Conservation (phyloP, 2,113 vertebrate genomes). For the Prietella phreatophila region DNA sequence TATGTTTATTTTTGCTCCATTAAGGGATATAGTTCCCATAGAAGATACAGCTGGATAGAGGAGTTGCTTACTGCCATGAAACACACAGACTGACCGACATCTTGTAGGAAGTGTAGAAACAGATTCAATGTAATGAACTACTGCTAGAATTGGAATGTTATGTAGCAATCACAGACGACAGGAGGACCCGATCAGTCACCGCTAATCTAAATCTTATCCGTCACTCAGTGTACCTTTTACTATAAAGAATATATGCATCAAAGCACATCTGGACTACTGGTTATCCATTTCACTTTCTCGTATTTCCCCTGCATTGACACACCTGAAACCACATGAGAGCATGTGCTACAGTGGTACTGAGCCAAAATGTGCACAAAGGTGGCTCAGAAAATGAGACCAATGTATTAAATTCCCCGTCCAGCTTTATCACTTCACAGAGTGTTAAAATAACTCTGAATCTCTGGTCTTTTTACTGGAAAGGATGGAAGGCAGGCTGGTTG, state of each 20-base stretch:
- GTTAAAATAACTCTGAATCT: slow-evolving; percentile 22
- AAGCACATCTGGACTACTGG: not conserved
- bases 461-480: not conserved
- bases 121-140: not conserved
- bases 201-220: not conserved
- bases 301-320: not conserved
- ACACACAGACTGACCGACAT: not conserved
- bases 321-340: not conserved
- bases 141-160: not conserved
- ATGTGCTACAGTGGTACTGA: not conserved
- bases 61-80: not conserved
- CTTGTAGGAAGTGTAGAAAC: not conserved
- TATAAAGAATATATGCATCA: not conserved
- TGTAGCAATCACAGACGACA: not conserved
- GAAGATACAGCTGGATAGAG: not conserved
- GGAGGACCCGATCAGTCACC: no score
- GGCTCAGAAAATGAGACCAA: not conserved
- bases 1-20: not conserved
- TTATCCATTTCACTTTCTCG: not conserved
- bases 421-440: not conserved
- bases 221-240: not conserved
- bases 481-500: slow-evolving; percentile 7
- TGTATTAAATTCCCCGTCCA: not conserved
- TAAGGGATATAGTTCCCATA: not conserved
- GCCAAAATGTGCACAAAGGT: not conserved